Conservation (phyloP, 2,113 vertebrate species). For the Vicugna pacos region DNA sequence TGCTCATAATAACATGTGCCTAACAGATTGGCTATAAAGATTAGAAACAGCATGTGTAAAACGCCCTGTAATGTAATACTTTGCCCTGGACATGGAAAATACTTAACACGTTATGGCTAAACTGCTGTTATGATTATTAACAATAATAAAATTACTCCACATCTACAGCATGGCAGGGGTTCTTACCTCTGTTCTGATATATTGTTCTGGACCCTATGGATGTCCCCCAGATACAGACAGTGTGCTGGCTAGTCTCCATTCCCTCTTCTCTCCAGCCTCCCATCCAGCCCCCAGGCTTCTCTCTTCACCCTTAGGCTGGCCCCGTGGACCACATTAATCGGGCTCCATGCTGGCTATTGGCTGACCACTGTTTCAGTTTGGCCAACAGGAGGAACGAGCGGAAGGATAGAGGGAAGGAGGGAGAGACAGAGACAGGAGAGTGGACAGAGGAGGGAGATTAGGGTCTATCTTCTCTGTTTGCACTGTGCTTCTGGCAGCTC, state of each 20-base stretch:
- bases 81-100: background rate
- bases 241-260: background rate
- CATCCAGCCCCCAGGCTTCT: too few species aligned
- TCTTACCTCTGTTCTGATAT: background rate
- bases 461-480: fast-evolving
- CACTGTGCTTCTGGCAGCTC: too few species aligned
- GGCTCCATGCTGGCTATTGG: background rate
- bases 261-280: background rate
- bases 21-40: constrained; percentile 55
- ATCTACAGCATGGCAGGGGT: background rate
- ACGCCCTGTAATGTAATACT: constrained; percentile 18
- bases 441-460: background rate
- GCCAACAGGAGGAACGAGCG: background rate
- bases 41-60: constrained; percentile 37
- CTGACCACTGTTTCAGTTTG: background rate
- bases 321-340: fast-evolving
- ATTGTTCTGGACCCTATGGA: background rate
- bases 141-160: background rate
- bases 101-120: background rate
- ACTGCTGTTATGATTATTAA: background rate
- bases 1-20: background rate
- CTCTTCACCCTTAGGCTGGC: background rate
- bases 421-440: background rate
- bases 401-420: background rate
- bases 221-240: background rate